phyloP scores from a whole-genome alignment of 2,113 vertebrate genomes.

The Miniopterus natalensis region DNA sequence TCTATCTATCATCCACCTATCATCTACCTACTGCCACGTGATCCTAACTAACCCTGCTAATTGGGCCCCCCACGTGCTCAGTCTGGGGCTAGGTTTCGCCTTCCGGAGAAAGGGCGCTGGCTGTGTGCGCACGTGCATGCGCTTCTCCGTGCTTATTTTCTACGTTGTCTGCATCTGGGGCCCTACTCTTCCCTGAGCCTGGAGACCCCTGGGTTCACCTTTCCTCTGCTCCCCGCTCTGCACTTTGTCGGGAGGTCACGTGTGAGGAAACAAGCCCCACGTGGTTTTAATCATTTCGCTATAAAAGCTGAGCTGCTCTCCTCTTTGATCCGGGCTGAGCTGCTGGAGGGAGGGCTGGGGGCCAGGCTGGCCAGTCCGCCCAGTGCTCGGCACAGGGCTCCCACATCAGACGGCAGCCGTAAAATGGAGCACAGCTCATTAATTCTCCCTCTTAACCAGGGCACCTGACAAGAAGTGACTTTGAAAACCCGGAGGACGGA shows the following conservation, averaged over 20 bases:
- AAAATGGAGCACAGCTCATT: conserved; percentile 92
- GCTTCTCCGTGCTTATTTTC: not conserved
- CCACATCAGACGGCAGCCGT: conserved; percentile 90
- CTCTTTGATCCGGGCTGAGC: conserved; percentile 89
- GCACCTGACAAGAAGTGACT: conserved; percentile 92
- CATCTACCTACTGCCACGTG: not conserved
- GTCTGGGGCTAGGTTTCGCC: not conserved
- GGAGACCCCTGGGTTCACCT: conserved; percentile 73
- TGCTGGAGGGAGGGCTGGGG: conserved; percentile 79
- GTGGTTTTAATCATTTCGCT: conserved; percentile 88
- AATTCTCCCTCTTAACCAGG: conserved; percentile 91
- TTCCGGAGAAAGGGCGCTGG: not conserved
- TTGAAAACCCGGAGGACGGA: conserved; percentile 90
- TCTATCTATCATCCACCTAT: not conserved
- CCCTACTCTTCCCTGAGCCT: not conserved
- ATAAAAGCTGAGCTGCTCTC: conserved; percentile 86
- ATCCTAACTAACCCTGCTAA: not conserved
- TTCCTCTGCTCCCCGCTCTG: conserved; percentile 79
- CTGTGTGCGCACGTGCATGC: accelerated
- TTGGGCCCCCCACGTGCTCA: not conserved
- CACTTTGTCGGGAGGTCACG: conserved; percentile 85
- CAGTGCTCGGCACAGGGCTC: conserved; percentile 84
- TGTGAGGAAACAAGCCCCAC: conserved; percentile 87
- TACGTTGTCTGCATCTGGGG: not conserved
- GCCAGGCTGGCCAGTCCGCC: conserved; percentile 84